Base-by-base conservation (phyloP, 2,888 invertebrate genomes). In the Hemicrepidius hirtus region DNA sequence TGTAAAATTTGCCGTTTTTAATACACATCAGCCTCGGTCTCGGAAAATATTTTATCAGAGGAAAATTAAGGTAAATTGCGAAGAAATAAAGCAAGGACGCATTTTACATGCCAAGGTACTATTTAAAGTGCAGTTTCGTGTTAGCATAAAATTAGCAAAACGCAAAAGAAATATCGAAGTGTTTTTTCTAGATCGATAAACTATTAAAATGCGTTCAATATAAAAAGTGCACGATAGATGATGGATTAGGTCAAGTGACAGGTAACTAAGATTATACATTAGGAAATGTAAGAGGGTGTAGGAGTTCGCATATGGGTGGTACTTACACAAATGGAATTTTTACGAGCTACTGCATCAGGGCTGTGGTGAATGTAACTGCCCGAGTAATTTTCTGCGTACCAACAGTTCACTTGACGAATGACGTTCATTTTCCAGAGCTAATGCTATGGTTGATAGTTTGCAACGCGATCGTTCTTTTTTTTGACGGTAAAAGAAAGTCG, bases 321-420 rank as follows among this genome's bases (percentile, higher is more conserved):
- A 71, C 73, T 74, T 74, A 75, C 74, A 73, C 73, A 78, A 77
- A 76, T 76, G 76, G 75, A 75, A 75, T 76, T 79, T 78, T 78
- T 78, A 77, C 76, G 75, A 78, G 72, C 72, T 65, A 73, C 73
- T 69, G 69, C 72, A 73, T 74, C 75, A 57, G 65, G 37, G 60
- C 35, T 24, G 35, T 20, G 55, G 40, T 28, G 55, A 74, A 71
- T 68, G 63, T 74, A 67, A 68, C 71, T 71, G 69, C 55, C 50
- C 41, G 65, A 49, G 73, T 68, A 68, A 72, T 64, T 68, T 66
- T 66, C 69, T 40, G 65, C 59, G 68, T 64, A 60, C 63, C 53
- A 55, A 57, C 32, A 59, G 40, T 28, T 53, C 41, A 13, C 32
- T 60, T 60, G 59, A 71, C 46, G 55, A 66, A 71, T 71, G 49